Percentiles rank a stretch among this genome's conserved stretches.
Evolutionary conservation across 1,140 invertebrate species (phyloP).

Genomic region (Mactra quadrangularis): DNA sequence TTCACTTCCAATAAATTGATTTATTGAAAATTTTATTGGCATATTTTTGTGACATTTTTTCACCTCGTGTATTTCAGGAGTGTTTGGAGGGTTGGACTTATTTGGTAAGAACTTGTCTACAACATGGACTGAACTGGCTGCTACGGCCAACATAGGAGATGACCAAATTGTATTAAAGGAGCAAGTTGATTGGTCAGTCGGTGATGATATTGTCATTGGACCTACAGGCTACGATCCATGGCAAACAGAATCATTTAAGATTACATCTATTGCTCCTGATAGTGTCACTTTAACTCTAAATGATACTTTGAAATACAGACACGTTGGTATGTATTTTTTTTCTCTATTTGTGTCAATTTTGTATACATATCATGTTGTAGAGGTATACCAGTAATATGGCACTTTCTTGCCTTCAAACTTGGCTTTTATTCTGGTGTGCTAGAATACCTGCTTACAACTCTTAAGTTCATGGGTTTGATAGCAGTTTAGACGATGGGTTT

Average conservation of each 20-base stretch:
- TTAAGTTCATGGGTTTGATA: too few species aligned
- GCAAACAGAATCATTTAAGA: conserved; percentile 71
- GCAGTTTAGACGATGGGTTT: too few species aligned
- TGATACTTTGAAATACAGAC: conserved; percentile 62
- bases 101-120: conserved; percentile 62
- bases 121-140: conserved; percentile 70
- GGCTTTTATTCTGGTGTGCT: too few species aligned
- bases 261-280: conserved; percentile 61
- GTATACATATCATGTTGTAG: too few species aligned
- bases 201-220: conserved; percentile 73
- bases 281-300: conserved; percentile 67
- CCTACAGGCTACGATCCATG: conserved; percentile 64
- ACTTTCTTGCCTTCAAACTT: too few species aligned
- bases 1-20: too few species aligned
- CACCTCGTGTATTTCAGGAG: conserved; percentile 58
- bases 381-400: too few species aligned
- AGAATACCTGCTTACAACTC: too few species aligned
- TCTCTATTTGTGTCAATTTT: too few species aligned
- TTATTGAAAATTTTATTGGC: too few species aligned
- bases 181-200: conserved; percentile 67
- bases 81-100: conserved; percentile 74
- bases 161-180: conserved; percentile 59
- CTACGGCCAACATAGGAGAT: conserved; percentile 63
- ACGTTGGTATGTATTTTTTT: conserved; percentile 65
- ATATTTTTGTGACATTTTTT: too few species aligned